Conservation (phyloP, 2,113 vertebrate species). For the Oncorhynchus tshawytscha region DNA sequence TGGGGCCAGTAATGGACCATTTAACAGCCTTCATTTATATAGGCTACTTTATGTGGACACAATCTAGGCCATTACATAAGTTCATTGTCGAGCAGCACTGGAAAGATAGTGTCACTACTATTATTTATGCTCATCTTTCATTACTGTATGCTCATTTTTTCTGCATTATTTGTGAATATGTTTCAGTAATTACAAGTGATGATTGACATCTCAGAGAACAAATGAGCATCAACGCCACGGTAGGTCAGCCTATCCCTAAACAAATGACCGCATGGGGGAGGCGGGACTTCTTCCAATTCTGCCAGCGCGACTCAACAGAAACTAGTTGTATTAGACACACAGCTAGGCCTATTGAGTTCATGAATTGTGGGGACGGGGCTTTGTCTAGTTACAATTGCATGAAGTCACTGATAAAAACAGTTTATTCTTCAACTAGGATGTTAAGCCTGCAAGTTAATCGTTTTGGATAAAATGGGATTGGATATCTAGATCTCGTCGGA, state of each 20-base stretch:
- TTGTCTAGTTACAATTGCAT: not conserved
- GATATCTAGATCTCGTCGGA: not conserved
- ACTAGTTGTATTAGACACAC: slow-evolving; percentile 4
- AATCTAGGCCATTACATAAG: not conserved
- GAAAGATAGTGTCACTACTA: not conserved
- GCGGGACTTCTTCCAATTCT: slow-evolving; percentile 19
- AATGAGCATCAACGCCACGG: not conserved
- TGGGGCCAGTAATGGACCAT: slow-evolving; percentile 17
- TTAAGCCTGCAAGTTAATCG: not conserved
- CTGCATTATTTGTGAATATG: not conserved
- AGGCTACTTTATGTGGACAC: not conserved
- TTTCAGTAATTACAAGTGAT: not conserved
- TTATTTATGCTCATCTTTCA: too few relatives aligned
- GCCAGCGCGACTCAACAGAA: slow-evolving; percentile 16
- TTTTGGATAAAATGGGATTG: slow-evolving; percentile 16
- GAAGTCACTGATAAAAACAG: not conserved
- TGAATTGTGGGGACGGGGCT: too few relatives aligned
- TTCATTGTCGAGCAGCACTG: not conserved
- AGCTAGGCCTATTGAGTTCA: too few relatives aligned
- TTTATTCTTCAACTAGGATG: not conserved
- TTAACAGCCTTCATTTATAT: not conserved
- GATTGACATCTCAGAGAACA: slow-evolving; percentile 28
- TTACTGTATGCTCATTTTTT: too few relatives aligned
- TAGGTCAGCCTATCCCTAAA: not conserved
- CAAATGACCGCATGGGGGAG: slow-evolving; percentile 27